Conservation (phyloP, 2,113 vertebrate species). For the Rhombomys opimus region DNA sequence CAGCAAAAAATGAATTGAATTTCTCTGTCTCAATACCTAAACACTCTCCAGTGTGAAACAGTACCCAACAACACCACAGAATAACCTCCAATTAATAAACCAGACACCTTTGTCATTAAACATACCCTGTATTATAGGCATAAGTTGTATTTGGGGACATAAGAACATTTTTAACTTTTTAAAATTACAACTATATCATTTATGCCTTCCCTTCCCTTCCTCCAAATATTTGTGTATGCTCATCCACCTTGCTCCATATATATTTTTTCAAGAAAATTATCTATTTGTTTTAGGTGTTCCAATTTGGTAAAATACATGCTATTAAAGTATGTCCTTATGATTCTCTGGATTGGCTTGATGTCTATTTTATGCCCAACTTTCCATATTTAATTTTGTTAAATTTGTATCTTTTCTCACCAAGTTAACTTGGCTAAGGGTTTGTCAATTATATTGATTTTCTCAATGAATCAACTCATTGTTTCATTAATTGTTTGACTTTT, state of each 20-base stretch:
- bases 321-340: neutral
- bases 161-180: neutral
- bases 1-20: constrained; percentile 56
- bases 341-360: neutral
- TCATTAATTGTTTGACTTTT: neutral
- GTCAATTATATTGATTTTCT: neutral
- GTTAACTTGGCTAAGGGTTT: neutral
- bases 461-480: neutral
- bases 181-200: neutral
- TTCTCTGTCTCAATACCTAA: constrained; percentile 50
- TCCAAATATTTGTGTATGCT: neutral
- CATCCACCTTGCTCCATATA: neutral
- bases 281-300: neutral
- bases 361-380: neutral
- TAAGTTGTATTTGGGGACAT: neutral
- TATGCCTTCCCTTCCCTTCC: neutral
- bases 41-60: neutral
- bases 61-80: neutral
- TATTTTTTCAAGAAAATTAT: neutral
- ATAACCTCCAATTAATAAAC: constrained; percentile 49
- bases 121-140: neutral
- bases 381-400: neutral
- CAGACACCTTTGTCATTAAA: constrained; percentile 23
- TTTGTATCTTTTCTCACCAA: neutral
- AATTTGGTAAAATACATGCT: neutral